phyloP scores from a whole-genome alignment of 2,113 vertebrate species.

The Ursus arctos region DNA sequence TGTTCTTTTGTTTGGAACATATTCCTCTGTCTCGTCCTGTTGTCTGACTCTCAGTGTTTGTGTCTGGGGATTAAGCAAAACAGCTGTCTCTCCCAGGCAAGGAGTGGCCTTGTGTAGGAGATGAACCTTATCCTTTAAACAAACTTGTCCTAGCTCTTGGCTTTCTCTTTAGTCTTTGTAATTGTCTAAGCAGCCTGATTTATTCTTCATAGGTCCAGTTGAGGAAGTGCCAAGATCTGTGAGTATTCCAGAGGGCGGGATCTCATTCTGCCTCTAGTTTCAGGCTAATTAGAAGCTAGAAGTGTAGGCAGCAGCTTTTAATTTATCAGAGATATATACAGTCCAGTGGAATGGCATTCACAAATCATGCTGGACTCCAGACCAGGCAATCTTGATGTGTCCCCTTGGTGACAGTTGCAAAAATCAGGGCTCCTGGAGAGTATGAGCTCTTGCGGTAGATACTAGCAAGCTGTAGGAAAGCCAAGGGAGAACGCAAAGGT shows the following conservation, averaged over 20 bases:
- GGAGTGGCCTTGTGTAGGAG: background rate
- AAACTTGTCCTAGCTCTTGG: background rate
- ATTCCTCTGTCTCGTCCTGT: background rate
- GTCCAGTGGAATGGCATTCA: background rate
- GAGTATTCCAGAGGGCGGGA: background rate
- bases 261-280: background rate
- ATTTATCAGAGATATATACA: background rate
- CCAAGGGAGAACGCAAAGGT: background rate
- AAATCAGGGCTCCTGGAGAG: background rate
- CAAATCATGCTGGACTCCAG: background rate
- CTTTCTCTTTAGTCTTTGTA: background rate
- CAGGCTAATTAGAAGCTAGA: background rate
- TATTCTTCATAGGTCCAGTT: background rate
- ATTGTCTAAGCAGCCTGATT: background rate
- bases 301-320: background rate
- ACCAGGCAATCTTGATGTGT: background rate
- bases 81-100: background rate
- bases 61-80: background rate
- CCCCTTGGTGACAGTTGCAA: background rate
- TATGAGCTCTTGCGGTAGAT: background rate
- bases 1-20: background rate
- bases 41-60: background rate
- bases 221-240: background rate
- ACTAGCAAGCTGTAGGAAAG: background rate
- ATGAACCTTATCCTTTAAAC: background rate